Evolutionary conservation across 2,888 invertebrate genomes (phyloP), one percentile per base, ranked within the genome.

Genomic region (Drosophila austrosaltans): DNA sequence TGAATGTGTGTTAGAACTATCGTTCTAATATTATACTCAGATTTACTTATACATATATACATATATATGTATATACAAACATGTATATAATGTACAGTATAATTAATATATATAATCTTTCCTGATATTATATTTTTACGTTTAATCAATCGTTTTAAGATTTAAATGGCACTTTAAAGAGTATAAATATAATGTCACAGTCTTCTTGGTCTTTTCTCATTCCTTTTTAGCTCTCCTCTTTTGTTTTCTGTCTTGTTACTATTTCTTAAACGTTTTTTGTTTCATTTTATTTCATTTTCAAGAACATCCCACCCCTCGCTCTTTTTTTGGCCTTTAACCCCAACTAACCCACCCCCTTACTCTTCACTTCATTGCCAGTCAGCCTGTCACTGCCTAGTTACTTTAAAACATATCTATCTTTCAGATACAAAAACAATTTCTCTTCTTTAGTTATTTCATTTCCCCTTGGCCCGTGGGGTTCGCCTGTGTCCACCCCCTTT

Each of bases 231-330:
- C 16, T 61, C 7, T 42, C 5, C 32, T 6, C 39, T 58, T 53
- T 53, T 22, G 22, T 25, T 16, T 25, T 22, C 12, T 42, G 22
- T 56, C 56, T 73, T 53, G 67, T 62, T 53, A 42, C 67, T 75
- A 3, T 36, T 36, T 48, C 48, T 48, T 48, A 4, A 25, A 48
- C 25, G 48, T 57, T 36, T 28, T 63, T 28, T 63, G 39, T 78
- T 75, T 66, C 71, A 78, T 77, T 77, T 77, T 78, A 75, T 71
- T 77, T 80, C 80, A 75, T 81, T 69, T 78, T 81, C 30, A 30
- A 30, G 5, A 6, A 6, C 30, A 16, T 16, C 16, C 16, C 16
- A 16, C 3, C 30, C 3, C 3, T 6, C 30, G 30, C 30, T 30
- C 66, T 81, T 78, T 78, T 77, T 66, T 66, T 74, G 8, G 8